phyloP scores from a whole-genome alignment of 2,113 vertebrate genomes.

The Pogona vitticeps region DNA sequence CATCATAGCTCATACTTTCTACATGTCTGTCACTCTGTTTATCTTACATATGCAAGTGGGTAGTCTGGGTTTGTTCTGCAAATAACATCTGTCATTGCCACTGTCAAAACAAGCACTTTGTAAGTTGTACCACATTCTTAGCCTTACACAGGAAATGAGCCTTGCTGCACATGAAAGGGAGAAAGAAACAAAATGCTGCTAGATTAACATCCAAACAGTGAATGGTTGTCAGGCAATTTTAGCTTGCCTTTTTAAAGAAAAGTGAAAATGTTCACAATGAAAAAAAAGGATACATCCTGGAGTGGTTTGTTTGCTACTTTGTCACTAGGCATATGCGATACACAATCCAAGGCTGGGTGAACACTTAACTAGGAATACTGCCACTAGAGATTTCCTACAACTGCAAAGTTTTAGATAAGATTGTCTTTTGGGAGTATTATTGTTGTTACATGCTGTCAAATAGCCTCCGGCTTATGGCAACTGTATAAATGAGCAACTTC shows the following conservation, averaged over 20 bases:
- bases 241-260: neutral
- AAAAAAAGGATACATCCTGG: no score
- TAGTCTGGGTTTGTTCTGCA: neutral
- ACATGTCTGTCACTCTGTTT: neutral
- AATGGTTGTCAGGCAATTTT: neutral
- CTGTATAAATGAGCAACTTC: no score
- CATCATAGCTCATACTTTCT: neutral
- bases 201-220: neutral
- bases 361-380: neutral
- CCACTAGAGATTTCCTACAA: no score
- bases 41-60: neutral
- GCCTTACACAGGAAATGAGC: neutral
- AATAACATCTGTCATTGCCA: neutral
- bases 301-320: no score
- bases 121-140: neutral
- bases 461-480: no score
- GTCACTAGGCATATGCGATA: neutral
- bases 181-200: neutral
- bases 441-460: no score
- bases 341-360: neutral
- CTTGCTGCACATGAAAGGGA: neutral
- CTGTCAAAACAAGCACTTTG: neutral
- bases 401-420: neutral
- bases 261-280: neutral
- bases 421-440: neutral